phyloP scores from a whole-genome alignment of 1,140 invertebrate species.

The Bicyclus anynana region DNA sequence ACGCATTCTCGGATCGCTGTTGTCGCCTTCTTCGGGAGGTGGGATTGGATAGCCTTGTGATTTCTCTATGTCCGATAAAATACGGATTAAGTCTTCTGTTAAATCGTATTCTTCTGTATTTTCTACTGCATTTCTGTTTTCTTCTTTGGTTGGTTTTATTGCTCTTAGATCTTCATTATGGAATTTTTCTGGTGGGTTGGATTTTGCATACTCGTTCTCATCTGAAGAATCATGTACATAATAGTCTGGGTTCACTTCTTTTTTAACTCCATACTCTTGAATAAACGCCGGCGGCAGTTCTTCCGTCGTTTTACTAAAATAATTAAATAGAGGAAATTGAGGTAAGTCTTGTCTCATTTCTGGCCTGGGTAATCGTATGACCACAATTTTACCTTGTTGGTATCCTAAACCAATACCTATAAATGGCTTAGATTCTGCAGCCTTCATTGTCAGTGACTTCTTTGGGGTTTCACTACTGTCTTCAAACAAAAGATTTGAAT shows the following conservation, averaged over 20 bases:
- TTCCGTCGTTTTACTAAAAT: conserved; percentile 68
- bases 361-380: conserved; percentile 57
- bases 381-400: conserved; percentile 70
- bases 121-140: neutral
- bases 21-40: neutral
- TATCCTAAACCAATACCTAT: conserved; percentile 67
- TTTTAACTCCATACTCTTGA: conserved; percentile 43
- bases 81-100: conserved; percentile 2
- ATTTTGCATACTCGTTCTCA: conserved; percentile 10
- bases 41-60: neutral
- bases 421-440: conserved; percentile 62
- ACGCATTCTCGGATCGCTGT: neutral
- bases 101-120: conserved; percentile 7
- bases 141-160: neutral
- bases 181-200: neutral
- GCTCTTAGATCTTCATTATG: neutral
- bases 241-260: conserved; percentile 24
- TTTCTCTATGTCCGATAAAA: neutral
- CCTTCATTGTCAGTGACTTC: conserved; percentile 38
- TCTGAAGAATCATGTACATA: neutral
- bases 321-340: conserved; percentile 57
- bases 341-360: conserved; percentile 49
- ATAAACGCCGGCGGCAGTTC: conserved; percentile 37
- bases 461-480: conserved; percentile 21
- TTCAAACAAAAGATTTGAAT: conserved; percentile 35